phyloP scores from a whole-genome alignment of 64 coral and sea anemone genomes.

The Porites australiensis region DNA sequence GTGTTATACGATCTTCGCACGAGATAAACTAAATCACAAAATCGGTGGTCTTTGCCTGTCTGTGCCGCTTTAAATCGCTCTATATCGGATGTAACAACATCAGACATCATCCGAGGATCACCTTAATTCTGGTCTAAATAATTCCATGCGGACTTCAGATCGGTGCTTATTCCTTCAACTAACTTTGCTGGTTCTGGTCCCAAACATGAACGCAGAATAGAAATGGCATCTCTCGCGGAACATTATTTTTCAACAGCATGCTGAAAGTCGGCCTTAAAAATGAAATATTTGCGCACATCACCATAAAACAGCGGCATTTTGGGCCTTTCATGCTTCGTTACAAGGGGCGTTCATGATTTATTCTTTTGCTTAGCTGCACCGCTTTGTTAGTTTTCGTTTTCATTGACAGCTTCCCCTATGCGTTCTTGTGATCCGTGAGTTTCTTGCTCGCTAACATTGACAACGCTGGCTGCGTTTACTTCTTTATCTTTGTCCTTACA shows the following conservation, averaged over 20 bases:
- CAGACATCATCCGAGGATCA: neutral
- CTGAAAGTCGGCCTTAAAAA: conserved; percentile 71
- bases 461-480: too few species aligned
- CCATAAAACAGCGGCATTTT: conserved; percentile 72
- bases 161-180: conserved; percentile 74
- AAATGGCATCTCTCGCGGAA: conserved; percentile 73
- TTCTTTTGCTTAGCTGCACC: too few species aligned
- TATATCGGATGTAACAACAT: conserved; percentile 70
- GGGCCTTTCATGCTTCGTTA: conserved; percentile 75
- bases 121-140: conserved; percentile 79
- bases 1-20: conserved; percentile 75
- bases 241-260: conserved; percentile 70
- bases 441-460: too few species aligned
- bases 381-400: too few species aligned
- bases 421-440: too few species aligned
- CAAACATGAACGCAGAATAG: conserved; percentile 71
- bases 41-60: conserved; percentile 65
- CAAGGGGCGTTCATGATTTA: neutral
- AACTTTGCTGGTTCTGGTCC: conserved; percentile 62
- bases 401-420: too few species aligned
- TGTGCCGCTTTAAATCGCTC: conserved; percentile 63
- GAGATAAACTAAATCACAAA: conserved; percentile 78
- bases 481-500: neutral
- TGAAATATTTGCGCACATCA: conserved; percentile 81
- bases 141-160: conserved; percentile 55